Base-by-base conservation (phyloP, 2,888 invertebrate species). In the Andrena bicolor region DNA sequence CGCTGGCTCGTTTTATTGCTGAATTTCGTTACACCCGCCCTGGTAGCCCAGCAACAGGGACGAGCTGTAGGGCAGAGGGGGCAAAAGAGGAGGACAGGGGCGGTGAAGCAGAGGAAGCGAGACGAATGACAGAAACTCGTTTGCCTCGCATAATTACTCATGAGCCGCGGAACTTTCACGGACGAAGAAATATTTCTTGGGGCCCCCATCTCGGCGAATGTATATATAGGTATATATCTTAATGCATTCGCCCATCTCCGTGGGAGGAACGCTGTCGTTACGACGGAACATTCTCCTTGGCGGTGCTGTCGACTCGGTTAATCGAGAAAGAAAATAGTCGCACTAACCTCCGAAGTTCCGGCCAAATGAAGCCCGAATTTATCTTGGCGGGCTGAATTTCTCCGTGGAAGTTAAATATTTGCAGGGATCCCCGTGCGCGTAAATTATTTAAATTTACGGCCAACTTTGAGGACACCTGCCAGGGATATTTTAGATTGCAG, bases 81-180 rank as follows among this genome's bases (percentile, higher is more conserved):
- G 30, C 32, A 58, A 58, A 13, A 23, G 16, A 41, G 71, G 1
- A 30, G 64, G 65, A 28, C 51, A 4, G 16, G n/a, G 26, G 35
- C 41, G n/a, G 41, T 16, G 32, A 30, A 49, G 26, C 69, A 66
- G 35, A 49, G 53, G 28, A 23, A 66, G 60, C 64, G 32, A 23
- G 56, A 35, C 30, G 41, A 76, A 71, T 16, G 74, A 74, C 63
- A 63, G 68, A 71, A 32, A 51, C 66, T 64, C 76, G 72, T 85
- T 83, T 76, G 66, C 23, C 64, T 35, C 72, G 80, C 30, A 68
- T 76, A 88, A 87, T 86, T 86, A 84, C 80, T 86, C 80, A 76
- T 56, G 76, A 83, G 65, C 64, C 53, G 49, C 10, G 70, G 28
- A 80, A 84, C 73, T 82, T 87, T 65, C 58, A 20, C 48, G 61